A percentile compares a stretch with the other conserved stretches of the same genome.
These are phyloP conservation scores for Pollimyrus isidori DNA, from an alignment of 2,113 vertebrate genomes.

Conservation along the genomic window DNA sequence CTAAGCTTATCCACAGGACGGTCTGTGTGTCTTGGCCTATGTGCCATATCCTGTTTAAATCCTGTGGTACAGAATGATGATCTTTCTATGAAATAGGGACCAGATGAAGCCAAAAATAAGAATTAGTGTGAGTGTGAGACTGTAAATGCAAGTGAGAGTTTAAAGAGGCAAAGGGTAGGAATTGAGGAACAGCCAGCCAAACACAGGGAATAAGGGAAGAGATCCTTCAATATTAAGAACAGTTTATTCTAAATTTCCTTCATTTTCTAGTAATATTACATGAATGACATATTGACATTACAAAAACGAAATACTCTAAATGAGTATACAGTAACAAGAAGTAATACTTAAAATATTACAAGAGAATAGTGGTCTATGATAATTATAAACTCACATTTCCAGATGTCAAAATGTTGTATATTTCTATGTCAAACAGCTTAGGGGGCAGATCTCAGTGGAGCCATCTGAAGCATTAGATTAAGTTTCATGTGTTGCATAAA, in stretches of 20 bases:
- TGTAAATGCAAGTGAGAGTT: background rate
- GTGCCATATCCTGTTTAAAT: background rate
- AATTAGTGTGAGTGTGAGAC: background rate
- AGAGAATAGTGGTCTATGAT: background rate
- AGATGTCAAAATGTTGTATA: background rate
- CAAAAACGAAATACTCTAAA: background rate
- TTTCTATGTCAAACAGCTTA: background rate
- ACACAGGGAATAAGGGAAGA: background rate
- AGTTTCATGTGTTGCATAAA: background rate
- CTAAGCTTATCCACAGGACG: background rate
- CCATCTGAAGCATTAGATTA: background rate
- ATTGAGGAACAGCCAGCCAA: background rate
- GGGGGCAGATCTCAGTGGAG: background rate
- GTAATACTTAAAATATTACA: background rate
- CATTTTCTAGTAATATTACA: background rate
- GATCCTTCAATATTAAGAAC: background rate
- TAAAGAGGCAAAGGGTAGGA: background rate
- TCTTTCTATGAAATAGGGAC: background rate
- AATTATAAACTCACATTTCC: background rate
- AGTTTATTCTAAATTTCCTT: background rate
- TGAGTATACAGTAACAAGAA: background rate
- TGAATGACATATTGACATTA: background rate
- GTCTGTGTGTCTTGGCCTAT: background rate
- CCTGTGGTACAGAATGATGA: background rate
- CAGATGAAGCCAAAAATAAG: background rate